Evolutionary conservation across 2,888 invertebrate species (phyloP).

Genomic region (Pristionchus arcanus): DNA sequence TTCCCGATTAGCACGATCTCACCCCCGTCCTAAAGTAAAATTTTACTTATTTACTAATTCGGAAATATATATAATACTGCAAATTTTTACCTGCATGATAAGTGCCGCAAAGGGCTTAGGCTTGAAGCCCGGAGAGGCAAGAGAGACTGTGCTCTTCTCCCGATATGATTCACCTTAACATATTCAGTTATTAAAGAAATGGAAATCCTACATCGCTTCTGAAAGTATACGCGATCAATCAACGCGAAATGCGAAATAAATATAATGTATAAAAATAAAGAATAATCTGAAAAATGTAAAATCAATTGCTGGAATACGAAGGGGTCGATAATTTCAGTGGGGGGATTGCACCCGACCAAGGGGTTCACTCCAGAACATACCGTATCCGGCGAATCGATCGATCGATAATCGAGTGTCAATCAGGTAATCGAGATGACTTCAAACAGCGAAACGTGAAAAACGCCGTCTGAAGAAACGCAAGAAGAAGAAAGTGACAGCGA

Average conservation of each 20-base stretch:
- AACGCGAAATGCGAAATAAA: slow-evolving; percentile 43
- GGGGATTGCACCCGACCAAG: neutral
- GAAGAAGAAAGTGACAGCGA: neutral
- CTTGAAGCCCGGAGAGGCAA: slow-evolving; percentile 37
- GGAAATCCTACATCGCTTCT: neutral
- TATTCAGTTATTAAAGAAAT: neutral
- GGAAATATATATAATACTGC: neutral
- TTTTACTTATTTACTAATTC: neutral
- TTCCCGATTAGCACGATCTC: slow-evolving; percentile 76
- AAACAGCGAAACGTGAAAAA: slow-evolving; percentile 49
- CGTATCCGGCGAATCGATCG: slow-evolving; percentile 55
- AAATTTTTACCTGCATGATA: slow-evolving; percentile 8
- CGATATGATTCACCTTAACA: slow-evolving; percentile 51
- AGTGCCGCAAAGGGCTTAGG: slow-evolving; percentile 42
- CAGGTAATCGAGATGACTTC: slow-evolving; percentile 48
- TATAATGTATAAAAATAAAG: neutral
- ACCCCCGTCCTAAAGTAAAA: slow-evolving; percentile 66
- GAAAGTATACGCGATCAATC: slow-evolving; percentile 26
- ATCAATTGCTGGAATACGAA: slow-evolving; percentile 23
- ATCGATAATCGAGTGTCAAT: slow-evolving; percentile 29
- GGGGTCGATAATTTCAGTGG: slow-evolving; percentile 15
- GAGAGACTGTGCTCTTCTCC: slow-evolving; percentile 29
- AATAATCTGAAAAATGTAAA: neutral
- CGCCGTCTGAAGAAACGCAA: slow-evolving; percentile 34
- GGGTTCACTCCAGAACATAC: slow-evolving; percentile 47